Base-by-base conservation (phyloP, 2,113 vertebrate genomes). In the Calidris pugnax region DNA sequence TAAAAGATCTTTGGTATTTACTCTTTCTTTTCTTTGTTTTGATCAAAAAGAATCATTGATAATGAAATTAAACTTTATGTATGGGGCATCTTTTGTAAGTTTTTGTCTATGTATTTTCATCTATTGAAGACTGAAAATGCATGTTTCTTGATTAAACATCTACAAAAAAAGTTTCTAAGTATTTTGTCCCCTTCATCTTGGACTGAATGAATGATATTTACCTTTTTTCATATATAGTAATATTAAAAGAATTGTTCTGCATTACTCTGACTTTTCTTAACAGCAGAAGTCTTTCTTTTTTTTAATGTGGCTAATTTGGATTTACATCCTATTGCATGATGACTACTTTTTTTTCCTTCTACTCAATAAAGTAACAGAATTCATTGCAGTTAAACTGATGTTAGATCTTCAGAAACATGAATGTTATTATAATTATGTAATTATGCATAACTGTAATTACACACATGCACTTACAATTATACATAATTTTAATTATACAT, bases 401-500 rank as follows among this genome's bases (percentile, higher is more conserved):
- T 12, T 90, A 79, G 73, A 71, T 95, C 77, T 95, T 91, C 85
- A 94, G 74, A 97, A 97, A 96, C 84, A 95, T 73, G 89, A 96
- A 75, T 96, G 89, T 91, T 97, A 87, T 95, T 96, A 93, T 97
- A 98, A 97, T 98, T 91, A 90, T 88, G 89, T 74, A 97, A 97
- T 97, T 97, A 96, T n/a, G 72, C 59, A 85, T 95, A 97, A 97
- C 95, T 97, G 89, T 92, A 97, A 97, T 98, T 96, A 94, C 80
- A 88, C 37, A 97, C 95, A 74, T 82, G 77, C 75, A 83, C 62
- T 90, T 91, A 68, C 83, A 97, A 97, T 97, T 95, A 97, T 69
- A 90, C 75, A 93, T 94, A 97, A 97, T 97, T 97, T 97, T 92
- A 97, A 97, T 98, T 96, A 95, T 72, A 92, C 16, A 95, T 97